These are phyloP conservation scores for Heteromurus nitidus DNA, from an alignment of 2,888 invertebrate species.

Conservation along the genomic window DNA sequence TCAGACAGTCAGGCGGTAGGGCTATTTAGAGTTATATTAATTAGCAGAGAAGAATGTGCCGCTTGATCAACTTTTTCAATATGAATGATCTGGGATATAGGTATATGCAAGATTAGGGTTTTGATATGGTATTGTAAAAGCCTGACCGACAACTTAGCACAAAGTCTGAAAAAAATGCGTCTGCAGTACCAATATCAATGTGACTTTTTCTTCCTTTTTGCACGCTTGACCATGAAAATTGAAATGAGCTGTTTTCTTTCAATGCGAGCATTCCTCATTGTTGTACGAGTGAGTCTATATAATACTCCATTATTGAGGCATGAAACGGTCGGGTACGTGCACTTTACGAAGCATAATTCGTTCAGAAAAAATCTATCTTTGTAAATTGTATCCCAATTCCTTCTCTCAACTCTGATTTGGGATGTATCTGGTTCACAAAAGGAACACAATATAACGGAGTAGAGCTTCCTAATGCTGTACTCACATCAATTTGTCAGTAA, in stretches of 20 bases:
- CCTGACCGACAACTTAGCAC: not conserved
- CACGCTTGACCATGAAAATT: constrained; percentile 52
- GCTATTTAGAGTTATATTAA: not conserved
- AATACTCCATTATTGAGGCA: too few relatives aligned
- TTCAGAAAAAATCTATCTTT: too few relatives aligned
- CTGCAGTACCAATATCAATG: not conserved
- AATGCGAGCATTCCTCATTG: not conserved
- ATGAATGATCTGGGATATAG: not conserved
- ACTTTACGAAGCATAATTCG: too few relatives aligned
- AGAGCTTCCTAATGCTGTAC: not conserved
- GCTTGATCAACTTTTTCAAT: constrained; percentile 4
- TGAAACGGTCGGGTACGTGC: too few relatives aligned
- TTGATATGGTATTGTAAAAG: not conserved
- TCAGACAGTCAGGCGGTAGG: not conserved
- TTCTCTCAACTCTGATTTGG: constrained; percentile 7
- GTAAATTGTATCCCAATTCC: too few relatives aligned
- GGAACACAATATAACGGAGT: not conserved
- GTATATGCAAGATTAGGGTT: not conserved
- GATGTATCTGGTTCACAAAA: constrained; percentile 37
- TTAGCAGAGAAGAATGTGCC: constrained; percentile 3
- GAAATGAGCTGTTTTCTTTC: constrained; percentile 29
- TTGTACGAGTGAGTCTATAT: too few relatives aligned
- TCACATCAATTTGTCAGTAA: not conserved
- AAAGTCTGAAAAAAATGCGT: not conserved
- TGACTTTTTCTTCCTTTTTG: not conserved